Conservation (phyloP, 1,140 invertebrate genomes). For the Conus ventricosus region DNA sequence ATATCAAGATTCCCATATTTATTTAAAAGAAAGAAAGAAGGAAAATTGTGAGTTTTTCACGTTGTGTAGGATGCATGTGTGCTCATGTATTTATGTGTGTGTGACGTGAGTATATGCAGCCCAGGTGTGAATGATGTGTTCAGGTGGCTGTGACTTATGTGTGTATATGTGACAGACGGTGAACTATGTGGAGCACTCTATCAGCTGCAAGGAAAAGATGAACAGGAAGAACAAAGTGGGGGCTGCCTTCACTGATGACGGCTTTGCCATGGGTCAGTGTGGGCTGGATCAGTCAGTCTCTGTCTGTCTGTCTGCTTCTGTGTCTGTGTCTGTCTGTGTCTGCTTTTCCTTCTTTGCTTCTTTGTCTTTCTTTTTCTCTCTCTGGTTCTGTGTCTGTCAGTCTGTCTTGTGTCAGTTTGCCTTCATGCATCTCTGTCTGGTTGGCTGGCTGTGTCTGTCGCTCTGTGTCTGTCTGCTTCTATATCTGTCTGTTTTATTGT, state of each 20-base stretch:
- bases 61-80: too few relatives aligned
- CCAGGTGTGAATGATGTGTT: too few relatives aligned
- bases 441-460: too few relatives aligned
- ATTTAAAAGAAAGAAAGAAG: too few relatives aligned
- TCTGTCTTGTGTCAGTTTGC: background rate
- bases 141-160: too few relatives aligned
- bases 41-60: too few relatives aligned
- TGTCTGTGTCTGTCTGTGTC: background rate
- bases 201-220: constrained; percentile 94
- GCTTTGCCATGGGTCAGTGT: constrained; percentile 93
- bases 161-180: constrained; percentile 79
- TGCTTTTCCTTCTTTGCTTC: background rate
- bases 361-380: background rate
- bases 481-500: too few relatives aligned
- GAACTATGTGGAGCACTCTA: constrained; percentile 95
- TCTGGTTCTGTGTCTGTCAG: background rate
- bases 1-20: too few relatives aligned
- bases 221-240: constrained; percentile 86
- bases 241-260: constrained; percentile 96
- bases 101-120: too few relatives aligned
- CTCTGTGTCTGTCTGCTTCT: too few relatives aligned
- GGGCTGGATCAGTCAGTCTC: background rate
- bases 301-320: background rate
- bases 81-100: too few relatives aligned
- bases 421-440: background rate